These are phyloP conservation scores for Pollenia amentaria DNA, from an alignment of 2,888 invertebrate genomes.

Conservation along the genomic window DNA sequence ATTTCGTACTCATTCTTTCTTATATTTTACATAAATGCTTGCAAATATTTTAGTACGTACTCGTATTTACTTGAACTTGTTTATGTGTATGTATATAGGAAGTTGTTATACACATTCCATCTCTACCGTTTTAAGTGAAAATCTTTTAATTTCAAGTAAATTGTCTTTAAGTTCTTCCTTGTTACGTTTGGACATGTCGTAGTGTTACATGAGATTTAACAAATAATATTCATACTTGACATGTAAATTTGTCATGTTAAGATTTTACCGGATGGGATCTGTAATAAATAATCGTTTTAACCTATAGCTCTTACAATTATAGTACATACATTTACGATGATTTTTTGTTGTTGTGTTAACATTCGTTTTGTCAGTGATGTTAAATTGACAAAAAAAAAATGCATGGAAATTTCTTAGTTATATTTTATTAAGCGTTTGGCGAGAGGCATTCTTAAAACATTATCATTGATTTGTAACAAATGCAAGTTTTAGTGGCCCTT, in stretches of 20 bases:
- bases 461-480: background rate
- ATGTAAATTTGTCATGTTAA: conserved; percentile 64
- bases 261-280: conserved; percentile 77
- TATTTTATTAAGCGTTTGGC: background rate
- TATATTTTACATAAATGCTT: conserved; percentile 30
- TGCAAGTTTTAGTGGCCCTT: background rate
- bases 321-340: too few relatives aligned
- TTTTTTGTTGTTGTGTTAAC: background rate
- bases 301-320: conserved; percentile 51
- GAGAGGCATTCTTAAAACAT: background rate
- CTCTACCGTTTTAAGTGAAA: conserved; percentile 22
- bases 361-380: background rate
- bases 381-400: background rate
- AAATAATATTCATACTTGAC: conserved; percentile 63
- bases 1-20: conserved; percentile 52
- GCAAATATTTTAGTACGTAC: conserved; percentile 1
- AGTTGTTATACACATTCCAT: conserved; percentile 36
- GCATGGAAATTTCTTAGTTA: background rate
- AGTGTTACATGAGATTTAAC: conserved; percentile 58
- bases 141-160: conserved; percentile 64
- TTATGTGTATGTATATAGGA: background rate
- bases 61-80: background rate
- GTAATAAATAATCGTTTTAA: conserved; percentile 80
- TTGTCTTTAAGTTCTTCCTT: conserved; percentile 71
- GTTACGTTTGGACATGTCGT: conserved; percentile 54